Evolutionary conservation across 2,797 vertebrate species (phyloP).

Genomic region (Sebastes itinus): DNA sequence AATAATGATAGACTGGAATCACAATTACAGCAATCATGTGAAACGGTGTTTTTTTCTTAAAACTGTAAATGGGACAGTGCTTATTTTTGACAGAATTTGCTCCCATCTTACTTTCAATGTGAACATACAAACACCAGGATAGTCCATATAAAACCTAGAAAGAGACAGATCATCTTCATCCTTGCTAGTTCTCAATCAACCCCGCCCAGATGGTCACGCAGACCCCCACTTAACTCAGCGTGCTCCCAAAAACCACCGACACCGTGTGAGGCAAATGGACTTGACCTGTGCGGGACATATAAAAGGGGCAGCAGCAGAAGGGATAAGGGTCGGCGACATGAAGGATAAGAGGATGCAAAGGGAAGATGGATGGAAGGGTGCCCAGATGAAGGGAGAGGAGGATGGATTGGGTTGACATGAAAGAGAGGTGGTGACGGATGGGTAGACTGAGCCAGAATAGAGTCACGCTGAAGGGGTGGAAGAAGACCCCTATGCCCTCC

Average conservation of each 20-base stretch:
- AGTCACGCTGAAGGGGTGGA: slow-evolving; percentile 24
- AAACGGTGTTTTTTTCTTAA: neutral
- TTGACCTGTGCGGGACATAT: slow-evolving; percentile 38
- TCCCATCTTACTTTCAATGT: neutral
- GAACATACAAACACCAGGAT: neutral
- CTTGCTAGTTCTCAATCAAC: slow-evolving; percentile 49
- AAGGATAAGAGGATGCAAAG: slow-evolving; percentile 38
- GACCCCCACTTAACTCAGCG: slow-evolving; percentile 33
- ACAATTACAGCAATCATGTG: neutral
- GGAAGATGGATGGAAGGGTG: slow-evolving; percentile 54
- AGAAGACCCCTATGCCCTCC: neutral
- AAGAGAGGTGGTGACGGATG: slow-evolving; percentile 38
- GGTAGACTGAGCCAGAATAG: slow-evolving; percentile 12
- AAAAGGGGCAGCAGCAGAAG: slow-evolving; percentile 19
- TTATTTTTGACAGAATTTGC: neutral
- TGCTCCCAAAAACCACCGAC: slow-evolving; percentile 4
- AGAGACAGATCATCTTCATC: slow-evolving; percentile 15
- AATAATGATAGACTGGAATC: slow-evolving; percentile 3
- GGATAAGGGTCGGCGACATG: slow-evolving; percentile 52
- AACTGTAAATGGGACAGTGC: neutral
- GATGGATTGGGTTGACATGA: slow-evolving; percentile 47
- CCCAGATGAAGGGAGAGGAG: slow-evolving; percentile 24
- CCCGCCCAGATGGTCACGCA: slow-evolving; percentile 33
- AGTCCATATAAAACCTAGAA: neutral
- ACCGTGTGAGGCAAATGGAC: slow-evolving; percentile 42